Evolutionary conservation across 2,888 invertebrate genomes (phyloP).

Genomic region (Mantis religiosa): DNA sequence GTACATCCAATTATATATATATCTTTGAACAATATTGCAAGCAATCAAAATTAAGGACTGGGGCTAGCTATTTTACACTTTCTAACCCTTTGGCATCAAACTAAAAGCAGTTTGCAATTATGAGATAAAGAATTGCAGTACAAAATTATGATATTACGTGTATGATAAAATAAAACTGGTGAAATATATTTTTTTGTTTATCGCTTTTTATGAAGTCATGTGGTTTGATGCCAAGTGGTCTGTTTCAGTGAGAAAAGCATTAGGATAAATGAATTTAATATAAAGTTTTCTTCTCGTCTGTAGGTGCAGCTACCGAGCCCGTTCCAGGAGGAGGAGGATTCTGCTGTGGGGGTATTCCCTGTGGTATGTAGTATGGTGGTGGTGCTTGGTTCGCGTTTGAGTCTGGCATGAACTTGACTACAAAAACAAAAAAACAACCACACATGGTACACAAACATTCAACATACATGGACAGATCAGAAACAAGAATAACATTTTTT

Average conservation of each 20-base stretch:
- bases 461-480: neutral
- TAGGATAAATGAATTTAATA: neutral
- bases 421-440: neutral
- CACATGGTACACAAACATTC: neutral
- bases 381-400: neutral
- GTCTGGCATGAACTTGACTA: constrained; percentile 13
- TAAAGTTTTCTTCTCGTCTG: neutral
- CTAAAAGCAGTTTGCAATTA: neutral
- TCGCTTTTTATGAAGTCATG: neutral
- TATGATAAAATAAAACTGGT: neutral
- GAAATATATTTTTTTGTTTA: neutral
- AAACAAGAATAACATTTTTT: neutral
- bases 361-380: neutral
- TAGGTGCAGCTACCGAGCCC: neutral
- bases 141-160: neutral
- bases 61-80: neutral
- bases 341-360: neutral
- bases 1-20: neutral
- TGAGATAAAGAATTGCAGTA: neutral
- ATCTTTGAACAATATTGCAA: neutral
- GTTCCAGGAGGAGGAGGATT: neutral
- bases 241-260: neutral
- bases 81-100: neutral
- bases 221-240: neutral
- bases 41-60: neutral